phyloP scores from a whole-genome alignment of 2,797 vertebrate species.

The Rhynchonycteris naso region DNA sequence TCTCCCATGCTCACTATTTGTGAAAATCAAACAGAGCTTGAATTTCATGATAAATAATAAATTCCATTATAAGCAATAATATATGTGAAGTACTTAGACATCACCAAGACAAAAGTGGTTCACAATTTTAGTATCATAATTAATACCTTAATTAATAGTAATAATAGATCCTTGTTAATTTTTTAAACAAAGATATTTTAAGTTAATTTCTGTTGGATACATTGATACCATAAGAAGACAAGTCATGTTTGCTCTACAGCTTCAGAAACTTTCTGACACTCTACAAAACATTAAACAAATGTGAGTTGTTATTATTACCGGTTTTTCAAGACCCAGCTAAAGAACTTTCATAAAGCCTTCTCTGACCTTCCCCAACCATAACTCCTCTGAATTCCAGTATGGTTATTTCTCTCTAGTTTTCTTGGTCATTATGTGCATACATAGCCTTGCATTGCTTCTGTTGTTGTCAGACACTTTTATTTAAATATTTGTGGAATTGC shows the following conservation, averaged over 20 bases:
- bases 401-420: constrained; percentile 40
- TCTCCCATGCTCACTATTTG: not conserved
- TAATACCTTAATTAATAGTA: not conserved
- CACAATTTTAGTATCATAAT: not conserved
- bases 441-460: constrained; percentile 34
- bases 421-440: not conserved
- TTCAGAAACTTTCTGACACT: constrained; percentile 1
- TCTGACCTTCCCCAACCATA: not conserved
- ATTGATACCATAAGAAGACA: not conserved
- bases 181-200: not conserved
- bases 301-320: not conserved
- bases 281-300: not conserved
- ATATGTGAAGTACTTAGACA: not conserved
- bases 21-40: constrained; percentile 12
- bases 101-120: not conserved
- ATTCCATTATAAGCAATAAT: not conserved
- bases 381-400: not conserved
- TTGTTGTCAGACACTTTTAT: constrained; percentile 22
- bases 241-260: not conserved
- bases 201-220: not conserved
- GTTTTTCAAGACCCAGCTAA: not conserved
- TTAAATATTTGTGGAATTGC: constrained; percentile 55
- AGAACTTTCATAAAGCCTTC: constrained; percentile 31
- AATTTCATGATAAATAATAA: not conserved
- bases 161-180: not conserved